These are phyloP conservation scores for Columbina picui DNA, from an alignment of 2,113 vertebrate genomes.

Conservation along the genomic window DNA sequence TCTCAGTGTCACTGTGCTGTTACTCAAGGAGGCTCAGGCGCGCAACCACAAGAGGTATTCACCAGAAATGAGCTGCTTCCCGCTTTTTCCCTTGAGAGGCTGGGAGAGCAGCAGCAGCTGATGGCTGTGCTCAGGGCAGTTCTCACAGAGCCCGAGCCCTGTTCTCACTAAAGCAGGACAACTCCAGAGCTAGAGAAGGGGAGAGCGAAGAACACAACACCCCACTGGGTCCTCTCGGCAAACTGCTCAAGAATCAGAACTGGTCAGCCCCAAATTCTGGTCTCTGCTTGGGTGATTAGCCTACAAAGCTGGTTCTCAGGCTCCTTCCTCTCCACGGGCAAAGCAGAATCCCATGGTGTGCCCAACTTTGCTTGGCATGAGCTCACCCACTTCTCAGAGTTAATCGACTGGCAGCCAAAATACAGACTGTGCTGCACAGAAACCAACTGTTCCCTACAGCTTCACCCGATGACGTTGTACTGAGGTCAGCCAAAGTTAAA, in stretches of 20 bases:
- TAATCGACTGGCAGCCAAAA: constrained; percentile 41
- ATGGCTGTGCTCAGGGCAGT: neutral
- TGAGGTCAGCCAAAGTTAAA: constrained; percentile 64
- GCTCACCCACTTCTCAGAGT: neutral
- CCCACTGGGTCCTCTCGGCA: neutral
- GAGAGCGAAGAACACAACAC: neutral
- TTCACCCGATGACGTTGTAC: neutral
- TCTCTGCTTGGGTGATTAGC: neutral
- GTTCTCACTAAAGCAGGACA: neutral
- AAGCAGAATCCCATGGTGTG: neutral
- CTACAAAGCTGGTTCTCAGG: neutral
- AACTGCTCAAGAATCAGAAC: neutral
- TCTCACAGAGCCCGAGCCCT: neutral
- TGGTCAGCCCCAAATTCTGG: neutral
- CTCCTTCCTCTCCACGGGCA: neutral
- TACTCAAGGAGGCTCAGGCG: neutral
- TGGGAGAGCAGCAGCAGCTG: neutral
- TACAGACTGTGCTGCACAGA: constrained; percentile 43
- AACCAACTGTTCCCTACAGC: constrained; percentile 51
- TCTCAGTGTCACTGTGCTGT: neutral
- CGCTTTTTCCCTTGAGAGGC: neutral
- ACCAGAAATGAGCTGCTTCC: neutral
- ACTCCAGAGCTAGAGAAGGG: neutral
- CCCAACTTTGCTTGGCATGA: constrained; percentile 9
- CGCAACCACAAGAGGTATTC: neutral